Evolutionary conservation across 1,140 invertebrate genomes (phyloP).

Genomic region (Patella vulgata): DNA sequence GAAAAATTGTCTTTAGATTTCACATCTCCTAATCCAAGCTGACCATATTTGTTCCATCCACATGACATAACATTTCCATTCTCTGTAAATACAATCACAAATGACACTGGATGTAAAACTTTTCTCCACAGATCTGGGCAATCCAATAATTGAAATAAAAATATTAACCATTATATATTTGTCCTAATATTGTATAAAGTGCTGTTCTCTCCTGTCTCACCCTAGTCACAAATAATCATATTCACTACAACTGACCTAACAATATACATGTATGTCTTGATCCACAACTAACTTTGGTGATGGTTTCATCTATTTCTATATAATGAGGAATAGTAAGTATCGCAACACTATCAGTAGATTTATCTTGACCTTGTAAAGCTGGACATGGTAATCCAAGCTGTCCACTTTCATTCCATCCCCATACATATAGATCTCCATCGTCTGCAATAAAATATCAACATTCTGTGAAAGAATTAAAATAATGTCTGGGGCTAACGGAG

Average conservation of each 20-base stretch:
- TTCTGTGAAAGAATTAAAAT: neutral
- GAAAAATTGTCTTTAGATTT: conserved; percentile 31
- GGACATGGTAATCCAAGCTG: conserved; percentile 75
- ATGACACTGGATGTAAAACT: neutral
- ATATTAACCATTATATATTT: no score
- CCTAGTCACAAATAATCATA: no score
- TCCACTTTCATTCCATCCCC: conserved; percentile 87
- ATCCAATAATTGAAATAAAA: no score
- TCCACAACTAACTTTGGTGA: conserved; percentile 51
- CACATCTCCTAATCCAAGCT: conserved; percentile 47
- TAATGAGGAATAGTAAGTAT: neutral
- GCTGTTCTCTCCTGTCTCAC: no score
- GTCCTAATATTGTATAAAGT: no score
- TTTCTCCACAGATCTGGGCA: no score
- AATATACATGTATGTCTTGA: conserved; percentile 56
- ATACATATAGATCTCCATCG: conserved; percentile 76
- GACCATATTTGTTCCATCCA: conserved; percentile 59
- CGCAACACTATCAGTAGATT: neutral
- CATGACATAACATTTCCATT: conserved; percentile 32
- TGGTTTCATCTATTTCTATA: neutral
- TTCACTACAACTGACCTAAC: no score
- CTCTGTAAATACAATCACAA: conserved; percentile 28
- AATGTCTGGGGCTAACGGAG: neutral
- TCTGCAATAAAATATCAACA: conserved; percentile 40
- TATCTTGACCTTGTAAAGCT: neutral